Percentiles rank a stretch among this genome's conserved stretches.
These are phyloP conservation scores for Eleginops maclovinus DNA, from an alignment of 2,113 vertebrate species.

Conservation along the genomic window DNA sequence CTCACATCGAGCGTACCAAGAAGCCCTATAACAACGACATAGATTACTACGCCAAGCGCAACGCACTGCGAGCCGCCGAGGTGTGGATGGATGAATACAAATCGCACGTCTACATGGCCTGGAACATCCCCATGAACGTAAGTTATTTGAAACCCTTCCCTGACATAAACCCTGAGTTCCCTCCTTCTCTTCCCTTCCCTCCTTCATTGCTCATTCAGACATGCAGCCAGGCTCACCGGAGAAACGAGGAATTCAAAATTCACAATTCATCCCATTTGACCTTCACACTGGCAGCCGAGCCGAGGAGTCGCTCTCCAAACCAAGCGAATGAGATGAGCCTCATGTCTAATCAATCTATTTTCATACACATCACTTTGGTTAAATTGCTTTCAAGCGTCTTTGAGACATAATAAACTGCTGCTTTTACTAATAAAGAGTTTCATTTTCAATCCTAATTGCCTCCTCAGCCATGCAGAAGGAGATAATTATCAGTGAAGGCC, in stretches of 20 bases:
- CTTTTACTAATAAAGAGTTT: slow-evolving; percentile 67
- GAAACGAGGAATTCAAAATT: slow-evolving; percentile 68
- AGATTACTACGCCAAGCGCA: slow-evolving; percentile 97
- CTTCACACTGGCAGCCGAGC: slow-evolving; percentile 60
- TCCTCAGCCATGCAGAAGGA: slow-evolving; percentile 50
- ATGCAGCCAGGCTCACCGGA: slow-evolving; percentile 23
- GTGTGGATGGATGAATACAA: slow-evolving; percentile 99
- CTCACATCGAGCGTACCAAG: slow-evolving; percentile 97
- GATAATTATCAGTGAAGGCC: slow-evolving; percentile 59
- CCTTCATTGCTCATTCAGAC: slow-evolving; percentile 60
- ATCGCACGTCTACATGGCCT: slow-evolving; percentile 99
- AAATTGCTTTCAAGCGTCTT: slow-evolving; percentile 77
- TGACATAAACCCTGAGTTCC: slow-evolving; percentile 15
- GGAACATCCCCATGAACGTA: slow-evolving; percentile 99
- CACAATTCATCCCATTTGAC: slow-evolving; percentile 73
- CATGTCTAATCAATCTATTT: slow-evolving; percentile 65
- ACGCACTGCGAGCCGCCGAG: slow-evolving; percentile 93
- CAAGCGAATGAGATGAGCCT: slow-evolving; percentile 44
- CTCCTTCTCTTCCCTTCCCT: background rate
- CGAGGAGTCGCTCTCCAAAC: slow-evolving; percentile 29
- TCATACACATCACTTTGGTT: slow-evolving; percentile 62
- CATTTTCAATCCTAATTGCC: slow-evolving; percentile 66
- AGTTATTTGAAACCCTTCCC: slow-evolving; percentile 67
- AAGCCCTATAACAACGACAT: slow-evolving; percentile 99
- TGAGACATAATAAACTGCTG: slow-evolving; percentile 73